Conservation (phyloP, 2,888 invertebrate species). For the Conistra vaccinii region DNA sequence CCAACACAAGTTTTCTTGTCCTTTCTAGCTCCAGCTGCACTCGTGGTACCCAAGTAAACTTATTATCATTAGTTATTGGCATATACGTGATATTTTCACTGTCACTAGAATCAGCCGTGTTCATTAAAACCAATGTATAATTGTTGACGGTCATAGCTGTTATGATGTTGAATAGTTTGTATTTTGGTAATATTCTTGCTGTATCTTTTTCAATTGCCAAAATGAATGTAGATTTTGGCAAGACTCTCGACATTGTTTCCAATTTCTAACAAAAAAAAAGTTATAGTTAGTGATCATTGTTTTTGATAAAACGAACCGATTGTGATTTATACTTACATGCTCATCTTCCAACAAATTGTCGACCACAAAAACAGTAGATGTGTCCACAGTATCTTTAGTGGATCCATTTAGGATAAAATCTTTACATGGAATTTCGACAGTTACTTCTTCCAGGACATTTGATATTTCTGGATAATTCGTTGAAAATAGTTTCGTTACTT, state of each 20-base stretch:
- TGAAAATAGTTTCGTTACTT: slow-evolving; percentile 63
- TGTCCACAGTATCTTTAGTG: slow-evolving; percentile 22
- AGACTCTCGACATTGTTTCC: slow-evolving; percentile 58
- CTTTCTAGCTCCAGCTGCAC: slow-evolving; percentile 70
- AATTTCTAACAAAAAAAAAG: slow-evolving; percentile 72
- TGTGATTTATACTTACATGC: slow-evolving; percentile 66
- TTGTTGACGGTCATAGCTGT: slow-evolving; percentile 71
- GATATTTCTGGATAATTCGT: slow-evolving; percentile 55
- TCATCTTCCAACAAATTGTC: slow-evolving; percentile 71
- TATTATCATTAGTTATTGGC: slow-evolving; percentile 71
- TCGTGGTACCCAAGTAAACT: slow-evolving; percentile 74
- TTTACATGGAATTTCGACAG: slow-evolving; percentile 54
- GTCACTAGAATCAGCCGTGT: slow-evolving; percentile 55
- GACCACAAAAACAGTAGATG: slow-evolving; percentile 67
- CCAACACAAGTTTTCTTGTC: slow-evolving; percentile 71
- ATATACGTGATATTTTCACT: slow-evolving; percentile 64
- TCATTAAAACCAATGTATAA: slow-evolving; percentile 71
- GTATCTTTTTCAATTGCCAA: slow-evolving; percentile 40
- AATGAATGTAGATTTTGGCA: slow-evolving; percentile 43
- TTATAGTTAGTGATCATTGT: not conserved
- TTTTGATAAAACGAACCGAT: not conserved
- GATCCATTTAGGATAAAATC: slow-evolving; percentile 28
- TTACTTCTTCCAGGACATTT: slow-evolving; percentile 53
- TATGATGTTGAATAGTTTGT: slow-evolving; percentile 70
- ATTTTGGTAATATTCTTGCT: slow-evolving; percentile 43